Evolutionary conservation across 2,888 invertebrate species (phyloP).

Genomic region (Stenurella melanura): DNA sequence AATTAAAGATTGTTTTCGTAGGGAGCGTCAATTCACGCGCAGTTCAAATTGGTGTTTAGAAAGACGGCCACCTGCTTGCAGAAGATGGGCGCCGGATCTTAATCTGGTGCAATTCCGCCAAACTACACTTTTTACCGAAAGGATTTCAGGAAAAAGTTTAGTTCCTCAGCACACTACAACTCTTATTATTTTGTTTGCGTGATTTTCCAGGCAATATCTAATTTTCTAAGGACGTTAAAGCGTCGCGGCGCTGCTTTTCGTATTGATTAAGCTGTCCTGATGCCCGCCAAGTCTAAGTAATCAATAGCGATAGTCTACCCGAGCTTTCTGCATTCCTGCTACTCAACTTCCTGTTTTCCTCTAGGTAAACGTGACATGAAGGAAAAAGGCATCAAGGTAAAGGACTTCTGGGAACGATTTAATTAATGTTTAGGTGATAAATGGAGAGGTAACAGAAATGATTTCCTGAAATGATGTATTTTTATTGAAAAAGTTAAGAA

Average conservation of each 20-base stretch:
- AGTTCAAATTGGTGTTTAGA: slow-evolving; percentile 68
- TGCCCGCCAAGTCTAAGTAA: background rate
- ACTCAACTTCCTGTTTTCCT: slow-evolving; percentile 67
- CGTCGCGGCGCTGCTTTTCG: background rate
- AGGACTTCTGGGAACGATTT: slow-evolving; percentile 42
- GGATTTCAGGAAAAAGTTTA: slow-evolving; percentile 59
- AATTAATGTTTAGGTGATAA: background rate
- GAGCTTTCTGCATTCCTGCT: slow-evolving; percentile 64
- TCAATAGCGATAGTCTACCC: slow-evolving; percentile 27
- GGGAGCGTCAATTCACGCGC: slow-evolving; percentile 43
- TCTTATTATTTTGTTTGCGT: slow-evolving; percentile 41
- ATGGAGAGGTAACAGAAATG: background rate
- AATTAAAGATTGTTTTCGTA: slow-evolving; percentile 53
- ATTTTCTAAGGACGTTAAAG: background rate
- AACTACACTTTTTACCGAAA: slow-evolving; percentile 66
- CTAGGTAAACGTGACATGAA: slow-evolving; percentile 63
- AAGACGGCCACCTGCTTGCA: slow-evolving; percentile 60
- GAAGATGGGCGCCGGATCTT: slow-evolving; percentile 59
- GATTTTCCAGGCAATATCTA: background rate
- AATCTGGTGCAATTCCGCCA: slow-evolving; percentile 65
- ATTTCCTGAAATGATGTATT: slow-evolving; percentile 10
- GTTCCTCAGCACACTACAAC: slow-evolving; percentile 57
- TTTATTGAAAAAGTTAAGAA: slow-evolving; percentile 32
- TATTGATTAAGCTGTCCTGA: background rate
- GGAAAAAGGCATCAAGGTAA: slow-evolving; percentile 15